phyloP scores from a whole-genome alignment of 64 coral and sea anemone genomes.

The Platygyra sinensis region DNA sequence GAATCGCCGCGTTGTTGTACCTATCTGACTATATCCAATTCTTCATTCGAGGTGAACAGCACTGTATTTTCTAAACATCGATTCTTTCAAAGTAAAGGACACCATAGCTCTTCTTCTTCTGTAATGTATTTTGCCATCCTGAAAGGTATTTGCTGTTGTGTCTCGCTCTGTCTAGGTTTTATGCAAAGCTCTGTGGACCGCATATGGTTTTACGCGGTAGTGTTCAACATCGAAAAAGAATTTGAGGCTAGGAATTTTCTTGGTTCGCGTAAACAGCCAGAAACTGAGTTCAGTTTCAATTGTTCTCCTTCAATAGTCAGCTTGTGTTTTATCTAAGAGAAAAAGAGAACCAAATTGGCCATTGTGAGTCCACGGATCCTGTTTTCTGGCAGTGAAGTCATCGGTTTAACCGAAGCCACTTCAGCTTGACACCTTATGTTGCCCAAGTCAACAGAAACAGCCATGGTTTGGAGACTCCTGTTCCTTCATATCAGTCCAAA shows the following conservation, averaged over 20 bases:
- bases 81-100: background rate
- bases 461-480: background rate
- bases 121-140: background rate
- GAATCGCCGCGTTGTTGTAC: too few relatives aligned
- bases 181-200: conserved; percentile 20
- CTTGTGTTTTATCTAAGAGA: background rate
- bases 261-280: background rate
- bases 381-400: too few relatives aligned
- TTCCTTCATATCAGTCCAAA: background rate
- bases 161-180: conserved; percentile 40
- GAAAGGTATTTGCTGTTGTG: conserved; percentile 26
- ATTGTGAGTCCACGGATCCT: background rate
- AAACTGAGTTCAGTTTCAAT: background rate
- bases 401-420: too few relatives aligned
- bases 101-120: background rate
- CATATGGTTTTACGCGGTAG: background rate
- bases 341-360: background rate
- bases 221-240: background rate
- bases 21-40: too few relatives aligned
- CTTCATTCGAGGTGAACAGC: background rate
- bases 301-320: background rate
- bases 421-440: background rate
- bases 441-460: background rate
- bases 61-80: background rate
- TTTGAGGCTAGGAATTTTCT: too few relatives aligned